Conservation (phyloP, 2,888 invertebrate genomes). For the Pyrrhosoma nymphula region DNA sequence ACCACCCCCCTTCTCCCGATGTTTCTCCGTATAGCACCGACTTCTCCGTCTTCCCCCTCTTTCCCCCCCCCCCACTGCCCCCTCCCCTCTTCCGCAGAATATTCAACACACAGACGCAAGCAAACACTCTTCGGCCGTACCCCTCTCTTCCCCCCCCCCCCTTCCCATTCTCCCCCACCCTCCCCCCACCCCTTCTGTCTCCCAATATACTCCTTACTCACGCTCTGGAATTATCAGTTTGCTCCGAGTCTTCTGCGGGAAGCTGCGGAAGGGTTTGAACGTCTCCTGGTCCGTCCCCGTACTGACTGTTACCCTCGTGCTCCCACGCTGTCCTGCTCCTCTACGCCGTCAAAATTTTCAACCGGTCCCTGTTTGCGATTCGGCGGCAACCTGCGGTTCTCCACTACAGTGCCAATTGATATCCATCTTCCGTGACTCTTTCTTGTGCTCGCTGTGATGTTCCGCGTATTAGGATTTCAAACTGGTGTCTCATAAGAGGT, state of each 20-base stretch:
- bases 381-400: too few relatives aligned
- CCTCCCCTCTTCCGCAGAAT: constrained; percentile 69
- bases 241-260: constrained; percentile 44
- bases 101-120: constrained; percentile 70
- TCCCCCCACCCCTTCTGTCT: constrained; percentile 70
- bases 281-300: not conserved
- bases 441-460: too few relatives aligned
- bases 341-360: too few relatives aligned
- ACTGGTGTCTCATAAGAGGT: too few relatives aligned
- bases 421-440: too few relatives aligned
- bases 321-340: not conserved
- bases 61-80: constrained; percentile 43
- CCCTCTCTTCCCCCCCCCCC: constrained; percentile 6
- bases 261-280: constrained; percentile 26
- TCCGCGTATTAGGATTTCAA: too few relatives aligned
- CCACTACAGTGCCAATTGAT: too few relatives aligned
- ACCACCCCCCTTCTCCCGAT: constrained; percentile 11
- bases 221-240: constrained; percentile 53
- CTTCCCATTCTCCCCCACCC: constrained; percentile 20
- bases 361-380: too few relatives aligned
- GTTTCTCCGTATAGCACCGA: constrained; percentile 57
- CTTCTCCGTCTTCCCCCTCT: constrained; percentile 37
- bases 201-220: constrained; percentile 56
- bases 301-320: not conserved
- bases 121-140: not conserved